Percentiles rank a stretch among this genome's conserved stretches.
phyloP scores from a whole-genome alignment of 2,797 vertebrate species.

The Neomorphus geoffroyi region DNA sequence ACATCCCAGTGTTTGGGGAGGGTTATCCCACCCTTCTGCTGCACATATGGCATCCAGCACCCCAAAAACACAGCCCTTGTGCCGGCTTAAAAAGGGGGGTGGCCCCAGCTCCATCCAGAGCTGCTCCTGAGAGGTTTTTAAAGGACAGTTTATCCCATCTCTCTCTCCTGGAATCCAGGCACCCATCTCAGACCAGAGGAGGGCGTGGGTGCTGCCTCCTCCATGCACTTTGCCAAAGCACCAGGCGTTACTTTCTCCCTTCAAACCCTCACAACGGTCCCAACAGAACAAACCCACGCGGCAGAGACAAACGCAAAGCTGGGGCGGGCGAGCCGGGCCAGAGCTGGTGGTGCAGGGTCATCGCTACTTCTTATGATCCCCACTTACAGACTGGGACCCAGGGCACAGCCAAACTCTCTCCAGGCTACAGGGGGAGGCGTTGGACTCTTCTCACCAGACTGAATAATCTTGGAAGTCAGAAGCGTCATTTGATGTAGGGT shows the following conservation, averaged over 20 bases:
- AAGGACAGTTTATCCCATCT: too few species aligned
- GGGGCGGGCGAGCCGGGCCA: neutral
- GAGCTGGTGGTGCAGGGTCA: too few species aligned
- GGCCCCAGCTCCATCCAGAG: neutral
- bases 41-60: neutral
- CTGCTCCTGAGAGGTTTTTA: too few species aligned
- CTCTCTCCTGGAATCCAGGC: neutral
- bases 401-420: neutral
- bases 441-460: neutral
- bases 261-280: neutral
- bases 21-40: too few species aligned
- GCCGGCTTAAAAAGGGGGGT: too few species aligned
- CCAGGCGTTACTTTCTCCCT: neutral
- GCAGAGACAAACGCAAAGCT: rapidly evolving
- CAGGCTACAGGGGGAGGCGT: neutral
- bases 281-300: neutral
- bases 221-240: rapidly evolving
- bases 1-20: too few species aligned
- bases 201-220: too few species aligned
- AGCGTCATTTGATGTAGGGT: neutral
- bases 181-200: neutral
- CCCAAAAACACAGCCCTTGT: neutral
- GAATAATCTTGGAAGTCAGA: neutral
- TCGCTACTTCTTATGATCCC: neutral
- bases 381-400: neutral